Percentiles rank a stretch among this genome's conserved stretches.
Evolutionary conservation across 2,888 invertebrate species (phyloP).

Genomic region (Tipula confusa): DNA sequence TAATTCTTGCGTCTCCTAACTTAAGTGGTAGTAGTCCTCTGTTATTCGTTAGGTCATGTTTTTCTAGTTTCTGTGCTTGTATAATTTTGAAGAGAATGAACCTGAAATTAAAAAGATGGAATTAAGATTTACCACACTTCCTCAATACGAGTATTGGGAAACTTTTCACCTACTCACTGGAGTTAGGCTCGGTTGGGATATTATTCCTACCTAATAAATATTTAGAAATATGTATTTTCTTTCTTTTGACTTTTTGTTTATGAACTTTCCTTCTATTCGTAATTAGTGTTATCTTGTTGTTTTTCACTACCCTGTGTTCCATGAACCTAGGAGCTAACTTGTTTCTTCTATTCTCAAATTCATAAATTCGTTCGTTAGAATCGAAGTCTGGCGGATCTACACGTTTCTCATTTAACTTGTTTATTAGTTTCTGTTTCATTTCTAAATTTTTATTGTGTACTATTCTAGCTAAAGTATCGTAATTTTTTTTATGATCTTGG

Average conservation of each 20-base stretch:
- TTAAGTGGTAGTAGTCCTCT: no score
- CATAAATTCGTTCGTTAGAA: conserved; percentile 26
- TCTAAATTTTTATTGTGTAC: background rate
- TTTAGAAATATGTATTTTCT: no score
- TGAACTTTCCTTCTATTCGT: conserved; percentile 25
- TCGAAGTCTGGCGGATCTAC: conserved; percentile 21
- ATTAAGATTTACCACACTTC: no score
- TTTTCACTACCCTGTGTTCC: conserved; percentile 30
- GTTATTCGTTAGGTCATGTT: no score
- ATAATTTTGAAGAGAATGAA: no score
- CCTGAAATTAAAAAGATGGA: no score
- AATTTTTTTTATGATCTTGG: background rate
- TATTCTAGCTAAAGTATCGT: background rate
- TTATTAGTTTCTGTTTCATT: background rate
- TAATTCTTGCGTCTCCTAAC: no score
- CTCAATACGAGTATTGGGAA: no score
- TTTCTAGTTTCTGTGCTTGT: no score
- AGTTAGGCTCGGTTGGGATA: no score
- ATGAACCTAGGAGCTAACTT: conserved; percentile 30
- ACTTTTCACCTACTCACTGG: no score
- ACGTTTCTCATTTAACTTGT: background rate
- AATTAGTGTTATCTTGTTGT: conserved; percentile 7
- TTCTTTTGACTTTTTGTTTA: background rate
- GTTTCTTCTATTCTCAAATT: conserved; percentile 30
- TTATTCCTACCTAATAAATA: no score